Evolutionary conservation across 2,888 invertebrate genomes (phyloP).

Genomic region (Mimumesa dahlbomi): DNA sequence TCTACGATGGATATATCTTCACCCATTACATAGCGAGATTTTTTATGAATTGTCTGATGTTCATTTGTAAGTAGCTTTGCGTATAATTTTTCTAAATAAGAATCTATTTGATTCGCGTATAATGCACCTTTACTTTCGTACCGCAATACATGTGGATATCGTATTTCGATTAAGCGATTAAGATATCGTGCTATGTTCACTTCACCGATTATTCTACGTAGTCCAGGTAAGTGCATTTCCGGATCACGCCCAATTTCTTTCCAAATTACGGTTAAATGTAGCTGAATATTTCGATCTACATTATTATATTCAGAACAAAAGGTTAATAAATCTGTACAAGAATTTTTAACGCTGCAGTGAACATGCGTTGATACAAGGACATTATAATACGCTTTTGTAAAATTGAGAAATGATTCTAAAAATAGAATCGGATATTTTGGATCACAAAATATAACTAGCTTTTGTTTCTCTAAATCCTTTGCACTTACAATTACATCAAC

Average conservation of each 20-base stretch:
- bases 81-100: constrained; percentile 70
- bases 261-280: constrained; percentile 73
- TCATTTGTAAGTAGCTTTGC: constrained; percentile 50
- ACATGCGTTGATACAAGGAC: constrained; percentile 63
- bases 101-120: constrained; percentile 73
- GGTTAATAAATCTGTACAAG: constrained; percentile 48
- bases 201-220: constrained; percentile 70
- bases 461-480: constrained; percentile 37
- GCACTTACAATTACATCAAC: not conserved
- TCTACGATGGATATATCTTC: constrained; percentile 72
- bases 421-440: constrained; percentile 74
- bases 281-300: constrained; percentile 32
- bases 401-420: constrained; percentile 68
- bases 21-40: constrained; percentile 65
- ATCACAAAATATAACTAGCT: constrained; percentile 74
- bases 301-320: constrained; percentile 63
- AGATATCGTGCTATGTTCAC: constrained; percentile 77
- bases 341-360: constrained; percentile 70
- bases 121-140: constrained; percentile 71
- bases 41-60: constrained; percentile 38
- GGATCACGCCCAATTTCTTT: constrained; percentile 71
- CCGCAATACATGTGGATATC: constrained; percentile 61
- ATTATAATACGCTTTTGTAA: constrained; percentile 62
- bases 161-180: constrained; percentile 74
- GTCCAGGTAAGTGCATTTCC: constrained; percentile 60